These are phyloP conservation scores for Semicossyphus pulcher DNA, from an alignment of 2,113 vertebrate genomes.

Conservation along the genomic window DNA sequence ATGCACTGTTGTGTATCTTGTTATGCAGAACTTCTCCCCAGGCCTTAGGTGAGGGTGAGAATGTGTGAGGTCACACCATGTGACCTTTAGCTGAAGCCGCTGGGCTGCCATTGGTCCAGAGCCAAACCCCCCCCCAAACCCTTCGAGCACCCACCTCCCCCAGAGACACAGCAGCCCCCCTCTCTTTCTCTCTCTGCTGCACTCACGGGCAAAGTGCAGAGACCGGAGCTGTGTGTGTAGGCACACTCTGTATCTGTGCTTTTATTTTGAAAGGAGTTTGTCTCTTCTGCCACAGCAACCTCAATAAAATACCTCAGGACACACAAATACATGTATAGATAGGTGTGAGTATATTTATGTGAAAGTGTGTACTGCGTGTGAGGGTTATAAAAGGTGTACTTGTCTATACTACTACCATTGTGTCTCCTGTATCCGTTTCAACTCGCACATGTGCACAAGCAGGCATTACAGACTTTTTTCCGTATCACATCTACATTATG, in stretches of 20 bases:
- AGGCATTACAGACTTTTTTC: neutral
- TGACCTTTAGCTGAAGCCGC: constrained; percentile 75
- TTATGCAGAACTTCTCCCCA: constrained; percentile 46
- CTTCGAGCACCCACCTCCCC: constrained; percentile 45
- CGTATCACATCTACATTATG: too few relatives aligned
- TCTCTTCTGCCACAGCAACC: neutral
- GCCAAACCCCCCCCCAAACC: constrained; percentile 41
- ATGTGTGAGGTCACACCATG: constrained; percentile 78
- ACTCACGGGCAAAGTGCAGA: constrained; percentile 21
- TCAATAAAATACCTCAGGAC: neutral
- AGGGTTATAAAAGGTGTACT: neutral
- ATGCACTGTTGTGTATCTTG: constrained; percentile 32
- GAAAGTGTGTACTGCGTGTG: neutral
- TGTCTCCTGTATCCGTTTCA: neutral
- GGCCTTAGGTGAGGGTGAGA: constrained; percentile 78
- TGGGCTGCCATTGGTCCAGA: constrained; percentile 72
- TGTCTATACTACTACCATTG: neutral
- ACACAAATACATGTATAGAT: neutral
- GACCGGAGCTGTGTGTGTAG: constrained; percentile 5
- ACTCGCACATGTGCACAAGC: neutral
- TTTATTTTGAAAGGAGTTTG: neutral
- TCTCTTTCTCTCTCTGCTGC: neutral
- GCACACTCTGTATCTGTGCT: neutral
- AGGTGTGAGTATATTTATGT: neutral
- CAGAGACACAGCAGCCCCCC: constrained; percentile 43